phyloP scores from a whole-genome alignment of 2,797 vertebrate genomes.

The Manis crassicaudata region DNA sequence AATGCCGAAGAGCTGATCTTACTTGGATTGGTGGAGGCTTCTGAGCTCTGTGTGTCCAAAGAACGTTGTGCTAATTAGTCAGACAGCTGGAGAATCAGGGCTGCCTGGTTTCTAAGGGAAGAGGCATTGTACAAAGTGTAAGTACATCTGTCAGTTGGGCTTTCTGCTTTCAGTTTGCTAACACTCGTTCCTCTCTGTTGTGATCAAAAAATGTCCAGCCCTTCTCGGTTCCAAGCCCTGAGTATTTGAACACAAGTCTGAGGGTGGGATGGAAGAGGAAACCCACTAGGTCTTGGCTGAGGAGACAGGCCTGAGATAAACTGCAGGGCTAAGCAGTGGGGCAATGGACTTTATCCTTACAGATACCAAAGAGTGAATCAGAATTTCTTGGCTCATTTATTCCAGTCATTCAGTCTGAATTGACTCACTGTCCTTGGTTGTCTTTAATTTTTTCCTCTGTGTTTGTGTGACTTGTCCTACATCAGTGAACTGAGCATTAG shows the following conservation, averaged over 20 bases:
- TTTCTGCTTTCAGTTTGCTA: not conserved
- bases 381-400: not conserved
- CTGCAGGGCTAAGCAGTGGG: not conserved
- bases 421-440: not conserved
- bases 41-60: conserved; percentile 66
- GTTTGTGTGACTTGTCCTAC: not conserved
- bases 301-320: not conserved
- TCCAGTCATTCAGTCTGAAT: not conserved
- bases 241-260: not conserved
- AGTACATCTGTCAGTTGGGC: conserved; percentile 22
- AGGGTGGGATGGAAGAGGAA: not conserved
- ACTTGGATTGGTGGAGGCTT: conserved; percentile 62
- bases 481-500: not conserved
- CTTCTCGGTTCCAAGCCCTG: not conserved
- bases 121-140: not conserved
- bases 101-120: conserved; percentile 56
- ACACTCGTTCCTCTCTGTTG: not conserved
- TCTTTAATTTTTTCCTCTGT: not conserved
- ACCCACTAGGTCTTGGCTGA: no score
- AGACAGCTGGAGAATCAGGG: conserved; percentile 59
- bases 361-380: no score
- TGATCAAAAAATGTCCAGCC: not conserved
- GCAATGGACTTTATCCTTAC: not conserved
- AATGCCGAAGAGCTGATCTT: conserved; percentile 55
- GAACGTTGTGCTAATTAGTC: conserved; percentile 75